Base-by-base conservation (phyloP, 2,113 vertebrate genomes). In the Pagrus major region DNA sequence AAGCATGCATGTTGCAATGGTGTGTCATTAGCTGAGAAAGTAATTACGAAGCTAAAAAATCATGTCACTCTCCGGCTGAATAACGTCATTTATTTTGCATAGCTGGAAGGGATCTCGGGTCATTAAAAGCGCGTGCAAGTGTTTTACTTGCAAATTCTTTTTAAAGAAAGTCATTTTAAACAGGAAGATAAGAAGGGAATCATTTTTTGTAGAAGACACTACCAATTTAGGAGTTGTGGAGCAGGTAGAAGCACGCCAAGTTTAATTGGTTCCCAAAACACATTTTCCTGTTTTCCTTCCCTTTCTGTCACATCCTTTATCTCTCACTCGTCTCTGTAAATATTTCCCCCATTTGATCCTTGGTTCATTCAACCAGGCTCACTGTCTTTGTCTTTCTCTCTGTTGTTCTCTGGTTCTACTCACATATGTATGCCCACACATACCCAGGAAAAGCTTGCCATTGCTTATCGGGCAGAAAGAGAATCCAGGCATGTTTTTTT, bases 251-350 rank as follows among this genome's bases (percentile, higher is more conserved):
- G 64, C 14, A n/a, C 21, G 51, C 11, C 20, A 21, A 31, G 42
- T 49, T 60, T 87, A 83, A 88, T 73, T 85, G 67, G 74, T 71
- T 86, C 81, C 56, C 65, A 66, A 54, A 74, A 63, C 68, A 55
- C 70, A 71, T 66, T 61, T 47, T 60, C 18, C 23, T 41, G 9
- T 35, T 76, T 67, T 72, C 33, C n/a, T n/a, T 52, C n/a, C n/a
- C n/a, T 63, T 16, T 10, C 58, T 71, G 55, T 70, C 46, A 79
- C 79, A 64, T 71, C 42, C 56, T 73, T 80, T 37, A 60, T 78
- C 59, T 35, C 71, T 71, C 37, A 47, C 37, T 71, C 25, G 42
- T 35, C 41, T 81, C 16, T 73, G 58, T 59, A 81, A 77, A 87
- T 72, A 81, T 76, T 83, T 63, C 61, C 52, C 63, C 58, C 52